A percentile compares a stretch with the other conserved stretches of the same genome.
Conservation (phyloP, 2,888 invertebrate genomes). For the Caenorhabditis angaria region DNA sequence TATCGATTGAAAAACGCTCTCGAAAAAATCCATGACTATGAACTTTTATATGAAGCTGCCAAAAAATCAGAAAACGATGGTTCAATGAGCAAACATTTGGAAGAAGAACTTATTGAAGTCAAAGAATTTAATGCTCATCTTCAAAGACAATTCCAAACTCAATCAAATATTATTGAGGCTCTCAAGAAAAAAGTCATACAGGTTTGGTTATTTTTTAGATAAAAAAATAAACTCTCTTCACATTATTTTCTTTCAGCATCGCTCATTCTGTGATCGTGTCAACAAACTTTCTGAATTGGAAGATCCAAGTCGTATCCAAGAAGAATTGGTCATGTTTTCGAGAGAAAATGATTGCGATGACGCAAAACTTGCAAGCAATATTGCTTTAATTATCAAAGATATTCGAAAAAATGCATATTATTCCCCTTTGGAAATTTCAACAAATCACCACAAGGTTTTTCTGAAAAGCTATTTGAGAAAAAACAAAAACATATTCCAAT, state of each 20-base stretch:
- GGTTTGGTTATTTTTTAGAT: constrained; percentile 40
- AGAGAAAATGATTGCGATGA: constrained; percentile 47
- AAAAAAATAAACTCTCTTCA: background rate
- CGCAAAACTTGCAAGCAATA: constrained; percentile 44
- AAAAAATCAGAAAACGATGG: constrained; percentile 45
- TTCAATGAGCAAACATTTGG: constrained; percentile 32
- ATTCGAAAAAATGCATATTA: constrained; percentile 37
- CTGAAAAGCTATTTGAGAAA: background rate
- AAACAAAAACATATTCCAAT: constrained; percentile 11
- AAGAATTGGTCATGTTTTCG: constrained; percentile 38
- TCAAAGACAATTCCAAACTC: constrained; percentile 59
- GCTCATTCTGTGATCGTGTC: constrained; percentile 40
- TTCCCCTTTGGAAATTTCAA: constrained; percentile 52
- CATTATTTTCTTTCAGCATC: constrained; percentile 16
- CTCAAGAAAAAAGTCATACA: constrained; percentile 62
- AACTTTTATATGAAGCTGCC: constrained; percentile 48
- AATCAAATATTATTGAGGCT: constrained; percentile 66
- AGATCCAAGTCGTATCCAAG: constrained; percentile 37
- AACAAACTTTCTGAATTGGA: constrained; percentile 47
- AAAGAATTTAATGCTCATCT: constrained; percentile 58
- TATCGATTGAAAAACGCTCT: constrained; percentile 59
- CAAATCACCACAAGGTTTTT: constrained; percentile 49
- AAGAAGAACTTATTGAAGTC: constrained; percentile 47
- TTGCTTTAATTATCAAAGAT: constrained; percentile 46
- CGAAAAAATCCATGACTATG: constrained; percentile 57